Base-by-base conservation (phyloP, 2,113 vertebrate genomes). In the Vidua chalybeata region DNA sequence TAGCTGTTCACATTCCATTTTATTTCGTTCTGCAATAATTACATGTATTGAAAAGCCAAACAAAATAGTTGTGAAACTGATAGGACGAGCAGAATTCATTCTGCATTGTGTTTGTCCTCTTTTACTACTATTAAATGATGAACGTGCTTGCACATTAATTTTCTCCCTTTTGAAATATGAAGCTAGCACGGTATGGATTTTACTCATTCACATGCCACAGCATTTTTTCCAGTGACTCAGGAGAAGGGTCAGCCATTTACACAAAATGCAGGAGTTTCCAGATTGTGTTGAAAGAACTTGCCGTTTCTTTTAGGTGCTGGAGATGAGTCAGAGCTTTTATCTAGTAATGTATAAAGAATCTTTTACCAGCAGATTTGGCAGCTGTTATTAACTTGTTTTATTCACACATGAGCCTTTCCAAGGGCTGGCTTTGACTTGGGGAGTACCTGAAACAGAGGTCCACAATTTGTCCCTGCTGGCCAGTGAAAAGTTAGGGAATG, bases 171-270 rank as follows among this genome's bases (percentile, higher is more conserved):
- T 96, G 81, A 97, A 97, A 94, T 77, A 41, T 76, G 95, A 96
- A 96, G 89, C 95, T 27, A 46, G 69, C 39, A 62, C 30, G 46
- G 85, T 95, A 45, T 68, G 73, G 91, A 95, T 97, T 97, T 94
- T 97, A 96, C 95, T 97, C 91, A 96, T 91, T 95, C 93, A 84
- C 96, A 93, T 96, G 91, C 84, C 94, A 94, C 86, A 95, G 87
- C 95, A 95, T 97, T 97, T 97, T 95, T 97, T 96, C 94, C 94
- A 95, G 76, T 98, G 97, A 98, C 97, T 98, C 97, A 98, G 84
- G 82, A 43, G 75, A 89, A 81, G 94, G 97, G 96, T 98, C 97
- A 97, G 75, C 84, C 90, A 81, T 79, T 97, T 95, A 97, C 95
- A 97, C 94, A 96, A 84, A 93, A 89, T 30, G 31, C 86, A 96